Conservation (phyloP, 2,113 vertebrate genomes). For the Blennius ocellaris region DNA sequence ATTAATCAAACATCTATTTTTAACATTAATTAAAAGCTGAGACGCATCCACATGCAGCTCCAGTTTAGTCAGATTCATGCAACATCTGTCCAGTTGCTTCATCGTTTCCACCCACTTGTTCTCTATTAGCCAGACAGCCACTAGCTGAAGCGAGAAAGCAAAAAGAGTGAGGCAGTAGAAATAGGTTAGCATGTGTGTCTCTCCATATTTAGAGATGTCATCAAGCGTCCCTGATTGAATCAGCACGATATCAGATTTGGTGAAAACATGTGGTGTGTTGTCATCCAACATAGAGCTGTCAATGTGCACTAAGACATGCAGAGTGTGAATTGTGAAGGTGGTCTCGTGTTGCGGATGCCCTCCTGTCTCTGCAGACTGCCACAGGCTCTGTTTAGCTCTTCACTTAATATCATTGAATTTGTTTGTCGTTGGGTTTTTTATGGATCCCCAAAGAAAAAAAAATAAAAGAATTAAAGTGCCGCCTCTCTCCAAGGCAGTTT, state of each 20-base stretch:
- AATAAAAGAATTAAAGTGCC: slow-evolving; percentile 19
- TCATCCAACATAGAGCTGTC: slow-evolving; percentile 67
- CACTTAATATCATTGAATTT: slow-evolving; percentile 12
- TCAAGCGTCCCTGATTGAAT: slow-evolving; percentile 70
- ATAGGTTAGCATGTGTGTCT: slow-evolving; percentile 13
- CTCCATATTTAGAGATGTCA: slow-evolving; percentile 60
- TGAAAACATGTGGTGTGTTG: slow-evolving; percentile 70
- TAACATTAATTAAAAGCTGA: too few relatives aligned
- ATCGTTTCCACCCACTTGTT: not conserved
- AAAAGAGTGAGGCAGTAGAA: not conserved
- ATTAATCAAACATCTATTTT: too few relatives aligned
- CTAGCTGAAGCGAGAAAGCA: not conserved
- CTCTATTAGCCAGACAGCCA: not conserved
- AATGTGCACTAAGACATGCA: slow-evolving; percentile 46
- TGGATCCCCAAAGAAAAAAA: slow-evolving; percentile 20
- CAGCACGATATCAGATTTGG: slow-evolving; percentile 67
- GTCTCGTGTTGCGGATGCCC: slow-evolving; percentile 34
- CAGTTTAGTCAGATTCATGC: too few relatives aligned
- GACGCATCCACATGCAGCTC: too few relatives aligned
- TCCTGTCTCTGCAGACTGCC: slow-evolving; percentile 41
- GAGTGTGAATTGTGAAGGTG: slow-evolving; percentile 61
- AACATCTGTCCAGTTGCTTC: not conserved
- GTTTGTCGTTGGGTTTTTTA: not conserved
- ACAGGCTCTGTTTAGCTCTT: slow-evolving; percentile 26
- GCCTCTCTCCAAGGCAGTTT: not conserved